These are phyloP conservation scores for Platichthys stellatus DNA, from an alignment of 2,113 vertebrate genomes.

Conservation along the genomic window DNA sequence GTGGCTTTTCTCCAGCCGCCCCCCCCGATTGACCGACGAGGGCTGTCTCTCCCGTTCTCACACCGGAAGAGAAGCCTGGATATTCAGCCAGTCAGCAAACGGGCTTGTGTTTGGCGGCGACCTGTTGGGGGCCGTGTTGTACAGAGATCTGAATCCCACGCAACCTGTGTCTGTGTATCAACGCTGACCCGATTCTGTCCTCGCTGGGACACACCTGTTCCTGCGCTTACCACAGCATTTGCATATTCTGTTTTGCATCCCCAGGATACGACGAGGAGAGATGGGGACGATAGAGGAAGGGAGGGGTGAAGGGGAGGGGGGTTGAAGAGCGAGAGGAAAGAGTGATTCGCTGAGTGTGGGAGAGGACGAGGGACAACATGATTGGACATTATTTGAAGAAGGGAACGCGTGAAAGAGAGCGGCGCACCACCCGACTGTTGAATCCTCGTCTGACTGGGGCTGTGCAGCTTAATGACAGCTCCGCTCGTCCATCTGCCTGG, in stretches of 20 bases:
- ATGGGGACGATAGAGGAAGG: background rate
- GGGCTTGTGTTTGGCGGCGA: slow-evolving; percentile 34
- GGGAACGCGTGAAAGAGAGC: slow-evolving; percentile 10
- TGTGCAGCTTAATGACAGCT: slow-evolving; percentile 42
- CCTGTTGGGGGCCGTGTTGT: slow-evolving; percentile 61
- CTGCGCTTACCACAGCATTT: slow-evolving; percentile 68
- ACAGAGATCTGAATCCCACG: slow-evolving; percentile 76
- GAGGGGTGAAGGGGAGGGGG: background rate
- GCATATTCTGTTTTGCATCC: slow-evolving; percentile 79
- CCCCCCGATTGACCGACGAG: no score
- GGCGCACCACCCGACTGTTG: slow-evolving; percentile 12
- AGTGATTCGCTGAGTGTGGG: background rate
- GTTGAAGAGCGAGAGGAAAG: background rate
- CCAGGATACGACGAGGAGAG: slow-evolving; percentile 38
- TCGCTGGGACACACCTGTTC: slow-evolving; percentile 79
- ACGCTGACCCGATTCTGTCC: slow-evolving; percentile 79
- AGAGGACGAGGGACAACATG: slow-evolving; percentile 1
- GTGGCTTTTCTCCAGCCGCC: no score
- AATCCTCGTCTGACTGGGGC: slow-evolving; percentile 15
- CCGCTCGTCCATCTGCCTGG: slow-evolving; percentile 50
- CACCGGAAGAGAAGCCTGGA: background rate
- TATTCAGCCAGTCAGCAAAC: slow-evolving; percentile 41
- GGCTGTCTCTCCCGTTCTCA: background rate
- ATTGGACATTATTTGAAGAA: slow-evolving; percentile 17
- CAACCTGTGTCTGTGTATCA: slow-evolving; percentile 51